Conservation (phyloP, 2,797 vertebrate species). For the Callimico goeldii region DNA sequence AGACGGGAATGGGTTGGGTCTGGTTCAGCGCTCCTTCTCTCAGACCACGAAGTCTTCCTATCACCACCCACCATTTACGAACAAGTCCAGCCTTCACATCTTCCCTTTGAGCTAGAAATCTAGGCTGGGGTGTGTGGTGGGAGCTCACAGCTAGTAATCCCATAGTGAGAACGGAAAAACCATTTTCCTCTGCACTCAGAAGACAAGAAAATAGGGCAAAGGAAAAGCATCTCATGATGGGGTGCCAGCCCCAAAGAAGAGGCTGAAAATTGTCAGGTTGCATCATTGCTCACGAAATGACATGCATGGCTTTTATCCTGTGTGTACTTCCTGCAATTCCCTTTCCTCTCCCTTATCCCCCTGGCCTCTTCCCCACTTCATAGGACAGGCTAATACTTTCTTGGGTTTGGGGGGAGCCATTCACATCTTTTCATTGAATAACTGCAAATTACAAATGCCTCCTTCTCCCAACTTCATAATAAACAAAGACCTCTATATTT, state of each 20-base stretch:
- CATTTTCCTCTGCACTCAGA: not conserved
- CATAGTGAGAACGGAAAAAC: not conserved
- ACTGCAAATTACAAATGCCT: not conserved
- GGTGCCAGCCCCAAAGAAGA: not conserved
- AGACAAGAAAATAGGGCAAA: not conserved
- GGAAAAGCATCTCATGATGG: not conserved
- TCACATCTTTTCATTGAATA: not conserved
- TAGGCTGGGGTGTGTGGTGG: not conserved
- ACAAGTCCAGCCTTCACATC: not conserved
- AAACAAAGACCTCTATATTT: not conserved
- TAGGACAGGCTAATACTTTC: not conserved
- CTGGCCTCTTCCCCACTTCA: not conserved
- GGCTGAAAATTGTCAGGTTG: not conserved
- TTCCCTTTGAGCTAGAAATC: not conserved
- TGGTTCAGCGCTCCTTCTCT: not conserved
- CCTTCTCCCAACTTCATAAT: not conserved
- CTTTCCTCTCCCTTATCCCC: not conserved
- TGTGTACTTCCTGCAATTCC: not conserved
- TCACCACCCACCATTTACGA: not conserved
- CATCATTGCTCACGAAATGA: not conserved
- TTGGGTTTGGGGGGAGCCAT: not conserved
- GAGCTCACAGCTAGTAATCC: not conserved
- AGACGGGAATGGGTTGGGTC: not conserved
- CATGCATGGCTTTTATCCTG: fast-evolving
- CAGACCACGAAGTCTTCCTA: not conserved